These are phyloP conservation scores for Urosaurus nigricauda DNA, from an alignment of 2,797 vertebrate species.

Conservation along the genomic window DNA sequence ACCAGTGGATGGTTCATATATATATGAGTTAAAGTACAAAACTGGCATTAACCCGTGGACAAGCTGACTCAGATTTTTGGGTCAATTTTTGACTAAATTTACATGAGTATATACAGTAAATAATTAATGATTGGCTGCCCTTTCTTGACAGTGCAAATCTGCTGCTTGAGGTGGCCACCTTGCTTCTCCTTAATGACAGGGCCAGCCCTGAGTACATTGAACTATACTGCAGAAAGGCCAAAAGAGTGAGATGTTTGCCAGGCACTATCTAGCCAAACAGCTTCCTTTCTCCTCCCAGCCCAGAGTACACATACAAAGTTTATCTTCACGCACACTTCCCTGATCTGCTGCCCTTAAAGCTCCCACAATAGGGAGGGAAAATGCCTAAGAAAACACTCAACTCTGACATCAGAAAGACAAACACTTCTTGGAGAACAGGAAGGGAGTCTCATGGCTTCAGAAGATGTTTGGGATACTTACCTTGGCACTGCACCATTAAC, in stretches of 20 bases:
- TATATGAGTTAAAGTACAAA: no score
- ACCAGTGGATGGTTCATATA: no score
- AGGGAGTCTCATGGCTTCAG: not conserved
- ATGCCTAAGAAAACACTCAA: not conserved
- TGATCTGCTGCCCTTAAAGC: not conserved
- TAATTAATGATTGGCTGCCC: no score
- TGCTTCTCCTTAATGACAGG: no score
- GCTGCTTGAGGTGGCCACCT: no score
- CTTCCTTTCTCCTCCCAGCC: not conserved
- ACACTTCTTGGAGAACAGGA: not conserved
- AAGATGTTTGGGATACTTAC: not conserved
- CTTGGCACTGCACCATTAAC: not conserved
- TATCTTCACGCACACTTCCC: not conserved
- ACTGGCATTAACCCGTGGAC: no score
- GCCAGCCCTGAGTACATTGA: not conserved
- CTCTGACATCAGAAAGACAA: conserved; percentile 13
- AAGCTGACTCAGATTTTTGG: no score
- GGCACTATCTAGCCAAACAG: not conserved
- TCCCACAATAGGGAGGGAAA: conserved; percentile 1
- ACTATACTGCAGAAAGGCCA: not conserved
- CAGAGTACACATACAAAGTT: not conserved
- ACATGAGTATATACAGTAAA: no score
- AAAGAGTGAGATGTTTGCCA: not conserved
- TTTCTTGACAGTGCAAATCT: no score
- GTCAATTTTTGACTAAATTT: no score